Percentiles rank a stretch among this genome's conserved stretches.
Evolutionary conservation across 2,113 vertebrate genomes (phyloP).

Genomic region (Chloebia gouldiae): DNA sequence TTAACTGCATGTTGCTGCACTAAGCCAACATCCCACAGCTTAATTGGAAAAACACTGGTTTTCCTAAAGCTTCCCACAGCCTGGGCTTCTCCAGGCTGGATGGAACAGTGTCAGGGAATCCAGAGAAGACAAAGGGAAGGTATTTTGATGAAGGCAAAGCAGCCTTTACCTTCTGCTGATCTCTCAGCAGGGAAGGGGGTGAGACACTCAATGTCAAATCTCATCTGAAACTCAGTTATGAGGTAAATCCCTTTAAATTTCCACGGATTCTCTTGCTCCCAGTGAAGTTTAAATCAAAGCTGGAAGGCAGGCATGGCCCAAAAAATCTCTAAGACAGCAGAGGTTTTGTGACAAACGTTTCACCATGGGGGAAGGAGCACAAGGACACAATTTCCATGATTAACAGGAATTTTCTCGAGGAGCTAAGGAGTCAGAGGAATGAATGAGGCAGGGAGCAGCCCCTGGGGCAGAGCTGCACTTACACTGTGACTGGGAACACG

Average conservation of each 20-base stretch:
- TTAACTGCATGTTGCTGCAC: background rate
- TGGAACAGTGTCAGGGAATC: background rate
- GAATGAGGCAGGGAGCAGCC: background rate
- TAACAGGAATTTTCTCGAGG: background rate
- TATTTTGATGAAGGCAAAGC: background rate
- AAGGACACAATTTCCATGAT: fast-evolving
- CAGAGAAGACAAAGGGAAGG: background rate
- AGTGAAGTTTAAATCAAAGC: background rate
- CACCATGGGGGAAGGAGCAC: fast-evolving
- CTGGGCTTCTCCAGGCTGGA: background rate
- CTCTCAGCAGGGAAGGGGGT: background rate
- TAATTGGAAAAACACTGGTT: background rate
- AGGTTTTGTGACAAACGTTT: background rate
- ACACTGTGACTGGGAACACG: slow-evolving; percentile 96
- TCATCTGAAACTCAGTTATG: background rate
- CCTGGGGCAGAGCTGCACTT: slow-evolving; percentile 53
- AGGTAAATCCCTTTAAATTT: background rate
- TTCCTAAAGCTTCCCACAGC: background rate
- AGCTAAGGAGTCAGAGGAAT: background rate
- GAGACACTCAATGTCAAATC: background rate
- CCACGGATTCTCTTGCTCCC: background rate
- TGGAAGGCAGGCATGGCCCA: background rate
- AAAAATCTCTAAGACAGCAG: background rate
- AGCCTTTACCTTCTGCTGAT: background rate
- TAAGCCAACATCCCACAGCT: background rate